Percentiles rank a stretch among this genome's conserved stretches.
Evolutionary conservation across 2,113 vertebrate species (phyloP).

Genomic region (Agapornis roseicollis): DNA sequence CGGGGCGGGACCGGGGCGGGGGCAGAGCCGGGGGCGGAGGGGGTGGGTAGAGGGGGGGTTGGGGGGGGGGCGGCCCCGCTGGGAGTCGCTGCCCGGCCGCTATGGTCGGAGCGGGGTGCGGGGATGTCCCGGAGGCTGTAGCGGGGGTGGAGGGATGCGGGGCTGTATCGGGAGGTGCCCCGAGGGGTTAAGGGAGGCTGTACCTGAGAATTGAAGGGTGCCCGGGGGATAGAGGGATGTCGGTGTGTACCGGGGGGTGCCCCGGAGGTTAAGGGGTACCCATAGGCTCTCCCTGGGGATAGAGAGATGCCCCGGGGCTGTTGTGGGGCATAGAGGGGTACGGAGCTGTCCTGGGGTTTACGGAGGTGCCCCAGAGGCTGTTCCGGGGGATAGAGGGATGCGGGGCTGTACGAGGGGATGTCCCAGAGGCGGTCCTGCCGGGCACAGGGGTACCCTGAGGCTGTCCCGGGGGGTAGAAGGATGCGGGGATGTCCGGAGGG

Average conservation of each 20-base stretch:
- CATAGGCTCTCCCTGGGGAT: not conserved
- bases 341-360: not conserved
- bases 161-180: too few relatives aligned
- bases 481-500: rapidly evolving
- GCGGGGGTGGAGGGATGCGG: not conserved
- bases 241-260: not conserved
- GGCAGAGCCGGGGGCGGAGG: too few relatives aligned
- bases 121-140: rapidly evolving
- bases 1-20: too few relatives aligned
- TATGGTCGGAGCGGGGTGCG: too few relatives aligned
- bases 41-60: too few relatives aligned
- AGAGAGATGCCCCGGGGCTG: not conserved
- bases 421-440: not conserved
- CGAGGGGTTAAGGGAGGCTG: not conserved
- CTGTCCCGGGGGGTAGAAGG: not conserved
- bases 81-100: not conserved
- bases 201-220: not conserved
- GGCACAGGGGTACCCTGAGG: not conserved
- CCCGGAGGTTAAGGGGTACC: too few relatives aligned
- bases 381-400: too few relatives aligned
- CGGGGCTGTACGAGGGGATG: not conserved
- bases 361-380: not conserved
- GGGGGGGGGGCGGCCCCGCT: not conserved
- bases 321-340: too few relatives aligned
- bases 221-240: not conserved